Evolutionary conservation across 2,797 vertebrate genomes (phyloP), one percentile per base, ranked within the genome.

Genomic region (Menidia menidia): DNA sequence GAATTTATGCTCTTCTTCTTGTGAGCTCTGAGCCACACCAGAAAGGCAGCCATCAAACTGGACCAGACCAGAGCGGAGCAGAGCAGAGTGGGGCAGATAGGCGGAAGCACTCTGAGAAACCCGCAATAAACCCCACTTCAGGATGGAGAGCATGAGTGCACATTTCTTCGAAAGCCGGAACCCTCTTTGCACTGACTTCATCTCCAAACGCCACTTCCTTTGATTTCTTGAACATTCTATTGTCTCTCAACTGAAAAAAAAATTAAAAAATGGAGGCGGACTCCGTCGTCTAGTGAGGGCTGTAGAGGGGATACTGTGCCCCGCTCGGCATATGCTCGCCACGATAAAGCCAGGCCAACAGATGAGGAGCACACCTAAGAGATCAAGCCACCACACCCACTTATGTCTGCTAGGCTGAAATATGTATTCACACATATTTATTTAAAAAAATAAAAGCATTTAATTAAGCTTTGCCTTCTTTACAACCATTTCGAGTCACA

Each of bases 311-410:
- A 44, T 14, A 41, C 60, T 56, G n/a, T 64, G 16, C 15, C 11
- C 55, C 59, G 57, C 66, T 71, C 62, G 68, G 44, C 31, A 11
- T 11, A 1, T 64, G 44, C 55, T 80, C 59, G 67, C 61, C 43
- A 30, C 44, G 25, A 39, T 60, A 25, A 70, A 58, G 10, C 42
- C 33, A 5, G 64, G 30, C 7, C 59, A 75, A 68, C 35, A 64
- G 58, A 62, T 10, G 33, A 67, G 14, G 47, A 71, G 45, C 13
- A 14, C 60, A 54, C 44, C 31, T 16, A 18, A 61, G 3, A 47
- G 55, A 47, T 71, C 16, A 57, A 45, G 44, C 10, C 10, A 56
- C 43, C 51, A 69, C 79, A 45, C 71, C 50, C 55, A 68, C 30
- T 2, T 0, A 60, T 14, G 11, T 33, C n/a, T 56, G 44, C 4